Percentiles rank a stretch among this genome's conserved stretches.
Evolutionary conservation across 1,140 invertebrate species (phyloP).

Genomic region (Drosophila burlai): DNA sequence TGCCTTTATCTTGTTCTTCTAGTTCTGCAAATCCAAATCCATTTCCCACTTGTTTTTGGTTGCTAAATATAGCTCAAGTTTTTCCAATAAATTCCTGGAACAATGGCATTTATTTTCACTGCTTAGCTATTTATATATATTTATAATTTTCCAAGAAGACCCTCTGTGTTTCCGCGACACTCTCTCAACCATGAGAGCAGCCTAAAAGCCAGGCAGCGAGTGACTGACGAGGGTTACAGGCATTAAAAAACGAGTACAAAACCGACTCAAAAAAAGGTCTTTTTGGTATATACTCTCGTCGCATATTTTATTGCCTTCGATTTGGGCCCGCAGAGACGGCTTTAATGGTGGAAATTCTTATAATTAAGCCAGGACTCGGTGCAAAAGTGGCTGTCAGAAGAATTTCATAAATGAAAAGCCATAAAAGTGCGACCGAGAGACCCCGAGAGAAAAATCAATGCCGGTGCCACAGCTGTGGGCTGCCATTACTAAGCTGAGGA

Average conservation of each 20-base stretch:
- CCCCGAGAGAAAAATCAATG: conserved; percentile 73
- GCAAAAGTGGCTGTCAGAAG: conserved; percentile 62
- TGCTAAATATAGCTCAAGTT: conserved; percentile 38
- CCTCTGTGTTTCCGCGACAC: conserved; percentile 9
- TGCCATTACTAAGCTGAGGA: conserved; percentile 49
- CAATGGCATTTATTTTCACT: conserved; percentile 29
- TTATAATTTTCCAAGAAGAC: conserved; percentile 27
- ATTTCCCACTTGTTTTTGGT: conserved; percentile 22
- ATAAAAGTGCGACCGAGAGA: conserved; percentile 58
- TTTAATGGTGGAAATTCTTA: conserved; percentile 25
- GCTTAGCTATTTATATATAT: conserved; percentile 18
- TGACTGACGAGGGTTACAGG: conserved; percentile 37
- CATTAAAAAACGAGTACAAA: conserved; percentile 7
- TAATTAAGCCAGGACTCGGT: conserved; percentile 40
- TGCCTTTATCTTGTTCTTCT: conserved; percentile 8
- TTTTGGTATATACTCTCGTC: neutral
- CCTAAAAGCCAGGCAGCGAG: conserved; percentile 3
- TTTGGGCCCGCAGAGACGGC: conserved; percentile 13
- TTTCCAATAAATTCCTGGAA: conserved; percentile 48
- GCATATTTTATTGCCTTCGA: conserved; percentile 32
- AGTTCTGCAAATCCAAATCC: conserved; percentile 33
- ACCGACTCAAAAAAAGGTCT: conserved; percentile 8
- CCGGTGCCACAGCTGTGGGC: conserved; percentile 55
- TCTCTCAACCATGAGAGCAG: neutral
- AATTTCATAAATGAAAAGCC: conserved; percentile 74